Evolutionary conservation across 1,140 invertebrate species (phyloP).

Genomic region (Brachionus sp.): DNA sequence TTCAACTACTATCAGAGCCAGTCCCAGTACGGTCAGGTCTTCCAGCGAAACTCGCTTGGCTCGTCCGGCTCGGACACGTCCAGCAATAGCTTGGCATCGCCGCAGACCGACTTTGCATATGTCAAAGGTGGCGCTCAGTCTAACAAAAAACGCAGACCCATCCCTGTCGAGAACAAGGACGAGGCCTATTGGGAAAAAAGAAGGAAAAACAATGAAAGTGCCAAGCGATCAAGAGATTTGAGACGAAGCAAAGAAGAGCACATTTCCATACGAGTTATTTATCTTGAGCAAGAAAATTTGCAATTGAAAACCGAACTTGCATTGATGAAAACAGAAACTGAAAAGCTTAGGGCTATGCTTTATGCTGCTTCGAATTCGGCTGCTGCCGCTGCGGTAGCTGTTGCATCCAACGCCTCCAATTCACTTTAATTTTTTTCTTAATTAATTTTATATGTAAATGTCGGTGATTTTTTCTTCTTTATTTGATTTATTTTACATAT

Average conservation of each 20-base stretch:
- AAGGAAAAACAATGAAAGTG: constrained; percentile 60
- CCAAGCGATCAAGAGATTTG: constrained; percentile 58
- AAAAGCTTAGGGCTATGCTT: constrained; percentile 32
- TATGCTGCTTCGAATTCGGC: constrained; percentile 29
- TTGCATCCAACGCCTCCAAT: neutral
- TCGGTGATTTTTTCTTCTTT: neutral
- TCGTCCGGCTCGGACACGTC: neutral
- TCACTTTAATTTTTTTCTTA: neutral
- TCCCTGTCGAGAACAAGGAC: constrained; percentile 56
- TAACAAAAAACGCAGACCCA: constrained; percentile 51
- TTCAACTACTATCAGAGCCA: neutral
- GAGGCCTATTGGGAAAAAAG: constrained; percentile 58
- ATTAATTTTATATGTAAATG: neutral
- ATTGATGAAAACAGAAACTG: constrained; percentile 49
- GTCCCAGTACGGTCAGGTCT: neutral
- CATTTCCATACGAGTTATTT: constrained; percentile 51
- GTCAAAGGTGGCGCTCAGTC: neutral
- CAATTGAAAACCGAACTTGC: constrained; percentile 55
- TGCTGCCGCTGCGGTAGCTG: neutral
- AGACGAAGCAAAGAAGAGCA: constrained; percentile 56
- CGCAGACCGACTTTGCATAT: neutral
- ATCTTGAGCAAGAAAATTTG: constrained; percentile 59
- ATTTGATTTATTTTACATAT: neutral
- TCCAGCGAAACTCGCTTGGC: neutral
- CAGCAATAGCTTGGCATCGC: neutral